phyloP scores from a whole-genome alignment of 2,113 vertebrate species.

The Mellivora capensis region DNA sequence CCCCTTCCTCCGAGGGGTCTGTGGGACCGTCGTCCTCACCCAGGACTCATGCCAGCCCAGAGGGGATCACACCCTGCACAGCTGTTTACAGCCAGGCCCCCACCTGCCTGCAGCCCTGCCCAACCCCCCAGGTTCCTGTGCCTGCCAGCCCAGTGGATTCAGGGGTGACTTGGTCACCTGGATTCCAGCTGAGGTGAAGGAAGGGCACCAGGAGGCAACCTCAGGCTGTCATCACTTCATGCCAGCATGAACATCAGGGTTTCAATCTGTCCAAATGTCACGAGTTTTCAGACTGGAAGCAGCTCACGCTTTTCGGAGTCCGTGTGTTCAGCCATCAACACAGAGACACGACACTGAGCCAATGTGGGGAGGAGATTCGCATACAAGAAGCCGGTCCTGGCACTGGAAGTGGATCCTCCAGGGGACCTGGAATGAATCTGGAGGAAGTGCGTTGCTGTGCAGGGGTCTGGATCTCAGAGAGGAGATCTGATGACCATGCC shows the following conservation, averaged over 20 bases:
- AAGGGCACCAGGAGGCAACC: too few relatives aligned
- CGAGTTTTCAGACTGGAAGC: not conserved
- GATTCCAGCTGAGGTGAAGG: not conserved
- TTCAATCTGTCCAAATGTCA: not conserved
- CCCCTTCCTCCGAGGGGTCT: too few relatives aligned
- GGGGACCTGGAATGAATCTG: not conserved
- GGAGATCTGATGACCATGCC: accelerated
- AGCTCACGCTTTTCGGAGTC: not conserved
- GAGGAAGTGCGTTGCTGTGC: too few relatives aligned
- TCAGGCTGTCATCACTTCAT: too few relatives aligned
- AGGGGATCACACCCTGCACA: not conserved
- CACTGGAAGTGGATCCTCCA: accelerated
- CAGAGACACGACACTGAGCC: accelerated
- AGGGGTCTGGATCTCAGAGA: not conserved
- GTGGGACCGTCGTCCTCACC: accelerated
- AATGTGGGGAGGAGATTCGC: not conserved
- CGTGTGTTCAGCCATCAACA: too few relatives aligned
- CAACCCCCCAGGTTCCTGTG: accelerated
- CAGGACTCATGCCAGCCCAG: not conserved
- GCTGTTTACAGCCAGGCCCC: too few relatives aligned
- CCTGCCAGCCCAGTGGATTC: not conserved
- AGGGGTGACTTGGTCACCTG: accelerated
- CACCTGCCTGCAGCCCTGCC: accelerated
- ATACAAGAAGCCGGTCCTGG: not conserved
- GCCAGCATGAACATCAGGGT: not conserved